Conservation (phyloP, 2,888 invertebrate species). For the Drosophila eohydei region DNA sequence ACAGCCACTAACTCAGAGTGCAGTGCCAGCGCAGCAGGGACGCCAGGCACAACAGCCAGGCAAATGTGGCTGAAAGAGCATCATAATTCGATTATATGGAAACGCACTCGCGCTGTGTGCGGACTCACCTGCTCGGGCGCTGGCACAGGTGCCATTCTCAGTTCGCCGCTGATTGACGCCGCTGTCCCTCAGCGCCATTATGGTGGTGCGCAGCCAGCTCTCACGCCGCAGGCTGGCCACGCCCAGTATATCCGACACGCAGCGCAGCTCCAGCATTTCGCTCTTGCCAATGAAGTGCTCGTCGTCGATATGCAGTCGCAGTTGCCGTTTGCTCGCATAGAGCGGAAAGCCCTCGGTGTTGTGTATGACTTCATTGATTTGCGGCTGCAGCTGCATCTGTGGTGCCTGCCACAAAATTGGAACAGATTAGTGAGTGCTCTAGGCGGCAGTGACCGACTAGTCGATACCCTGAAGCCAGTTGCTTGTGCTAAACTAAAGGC, state of each 20-base stretch:
- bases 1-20: constrained; percentile 67
- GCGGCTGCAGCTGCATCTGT: constrained; percentile 80
- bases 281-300: constrained; percentile 82
- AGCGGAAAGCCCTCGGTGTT: constrained; percentile 83
- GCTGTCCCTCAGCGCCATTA: constrained; percentile 83
- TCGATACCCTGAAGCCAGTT: background rate
- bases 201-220: constrained; percentile 79
- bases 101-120: background rate
- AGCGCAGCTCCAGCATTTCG: constrained; percentile 83
- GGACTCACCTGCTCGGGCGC: constrained; percentile 50
- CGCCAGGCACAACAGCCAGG: constrained; percentile 60
- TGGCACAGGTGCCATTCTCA: constrained; percentile 68
- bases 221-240: constrained; percentile 80
- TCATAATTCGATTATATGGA: background rate
- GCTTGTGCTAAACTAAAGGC: too few species aligned
- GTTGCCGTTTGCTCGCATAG: constrained; percentile 83
- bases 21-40: constrained; percentile 64
- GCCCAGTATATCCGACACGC: constrained; percentile 83
- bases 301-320: constrained; percentile 84
- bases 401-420: constrained; percentile 74
- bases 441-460: background rate
- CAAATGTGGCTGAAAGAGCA: constrained; percentile 52
- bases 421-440: constrained; percentile 1
- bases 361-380: constrained; percentile 84
- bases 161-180: constrained; percentile 84